phyloP scores from a whole-genome alignment of 2,888 invertebrate genomes.

The Dryocosmus kuriphilus region DNA sequence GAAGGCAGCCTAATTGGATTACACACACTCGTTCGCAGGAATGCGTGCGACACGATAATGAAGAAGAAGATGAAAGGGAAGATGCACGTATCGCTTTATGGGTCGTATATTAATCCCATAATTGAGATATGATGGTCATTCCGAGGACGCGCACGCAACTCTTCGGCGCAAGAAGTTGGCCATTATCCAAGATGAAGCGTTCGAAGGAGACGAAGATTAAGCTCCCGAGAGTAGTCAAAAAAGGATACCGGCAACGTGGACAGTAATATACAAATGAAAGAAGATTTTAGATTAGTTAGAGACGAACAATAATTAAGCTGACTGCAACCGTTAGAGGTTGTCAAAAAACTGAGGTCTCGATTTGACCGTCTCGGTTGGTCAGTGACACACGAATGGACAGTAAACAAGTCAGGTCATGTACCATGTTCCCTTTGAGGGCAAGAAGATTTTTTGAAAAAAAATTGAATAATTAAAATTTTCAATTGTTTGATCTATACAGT shows the following conservation, averaged over 20 bases:
- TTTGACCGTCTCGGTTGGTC: no score
- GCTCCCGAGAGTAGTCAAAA: constrained; percentile 13
- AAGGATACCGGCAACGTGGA: constrained; percentile 51
- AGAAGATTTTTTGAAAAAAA: no score
- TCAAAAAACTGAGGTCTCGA: no score
- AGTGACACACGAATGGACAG: no score
- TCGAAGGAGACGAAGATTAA: constrained; percentile 50
- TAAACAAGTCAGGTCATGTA: no score
- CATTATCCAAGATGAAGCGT: constrained; percentile 58
- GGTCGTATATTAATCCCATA: constrained; percentile 74
- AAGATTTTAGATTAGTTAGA: background rate
- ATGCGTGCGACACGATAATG: constrained; percentile 56
- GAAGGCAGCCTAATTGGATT: constrained; percentile 69
- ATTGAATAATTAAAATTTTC: no score
- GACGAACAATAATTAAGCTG: background rate
- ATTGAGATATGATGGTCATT: constrained; percentile 73
- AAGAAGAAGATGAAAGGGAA: constrained; percentile 47
- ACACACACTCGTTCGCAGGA: constrained; percentile 60
- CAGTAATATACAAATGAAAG: constrained; percentile 6
- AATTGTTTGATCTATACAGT: no score
- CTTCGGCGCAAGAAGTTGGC: constrained; percentile 62
- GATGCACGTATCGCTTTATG: constrained; percentile 69
- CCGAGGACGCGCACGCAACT: constrained; percentile 62
- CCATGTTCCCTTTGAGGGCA: no score
- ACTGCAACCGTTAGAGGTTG: no score